Conservation (phyloP, 1,140 invertebrate species). For the Bombus vancouverensis region DNA sequence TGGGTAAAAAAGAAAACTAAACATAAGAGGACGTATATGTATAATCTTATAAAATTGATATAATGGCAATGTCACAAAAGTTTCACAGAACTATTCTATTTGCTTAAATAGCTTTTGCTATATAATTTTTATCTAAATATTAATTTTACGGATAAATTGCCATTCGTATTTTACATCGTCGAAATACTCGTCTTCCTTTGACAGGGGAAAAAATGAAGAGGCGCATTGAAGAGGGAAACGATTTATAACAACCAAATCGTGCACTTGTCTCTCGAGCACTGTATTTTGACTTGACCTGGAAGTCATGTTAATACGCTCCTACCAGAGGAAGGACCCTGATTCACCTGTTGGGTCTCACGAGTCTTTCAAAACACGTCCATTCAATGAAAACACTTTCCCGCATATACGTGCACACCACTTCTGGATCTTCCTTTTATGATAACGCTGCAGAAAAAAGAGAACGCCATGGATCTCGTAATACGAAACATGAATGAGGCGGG, state of each 20-base stretch:
- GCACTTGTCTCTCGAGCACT: conserved; percentile 20
- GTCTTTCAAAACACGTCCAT: conserved; percentile 39
- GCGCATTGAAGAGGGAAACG: neutral
- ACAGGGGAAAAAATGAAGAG: neutral
- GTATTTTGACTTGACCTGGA: conserved; percentile 2
- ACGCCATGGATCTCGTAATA: neutral
- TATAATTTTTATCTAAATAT: neutral
- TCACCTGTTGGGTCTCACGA: conserved; percentile 54
- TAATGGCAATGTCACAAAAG: neutral
- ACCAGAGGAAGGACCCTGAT: conserved; percentile 43
- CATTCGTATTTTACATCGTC: neutral
- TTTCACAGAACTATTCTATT: neutral
- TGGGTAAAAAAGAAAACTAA: neutral
- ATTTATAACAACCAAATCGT: neutral
- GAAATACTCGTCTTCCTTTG: neutral
- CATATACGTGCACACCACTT: neutral
- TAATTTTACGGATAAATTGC: neutral
- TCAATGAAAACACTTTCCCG: conserved; percentile 45
- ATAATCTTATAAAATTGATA: neutral
- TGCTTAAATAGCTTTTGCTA: neutral
- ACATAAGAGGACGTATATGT: neutral
- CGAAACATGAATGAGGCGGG: neutral
- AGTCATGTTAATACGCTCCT: conserved; percentile 26
- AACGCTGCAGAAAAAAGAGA: neutral
- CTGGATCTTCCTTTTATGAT: conserved; percentile 7